These are phyloP conservation scores for Acanthisitta chloris DNA, from an alignment of 2,113 vertebrate species.

Conservation along the genomic window DNA sequence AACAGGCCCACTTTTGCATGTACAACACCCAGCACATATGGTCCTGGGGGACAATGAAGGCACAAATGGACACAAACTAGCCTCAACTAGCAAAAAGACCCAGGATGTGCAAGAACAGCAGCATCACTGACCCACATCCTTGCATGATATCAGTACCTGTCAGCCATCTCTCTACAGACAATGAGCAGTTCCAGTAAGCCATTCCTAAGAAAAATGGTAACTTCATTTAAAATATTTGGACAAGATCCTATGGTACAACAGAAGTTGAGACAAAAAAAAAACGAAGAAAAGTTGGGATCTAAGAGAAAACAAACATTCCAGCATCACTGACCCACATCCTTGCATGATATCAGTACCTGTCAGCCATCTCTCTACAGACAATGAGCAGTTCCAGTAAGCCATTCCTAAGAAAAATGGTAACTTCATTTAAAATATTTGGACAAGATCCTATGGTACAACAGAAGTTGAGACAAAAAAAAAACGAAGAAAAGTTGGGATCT, in stretches of 20 bases:
- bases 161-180: not conserved
- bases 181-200: not conserved
- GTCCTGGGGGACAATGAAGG: not conserved
- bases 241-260: not conserved
- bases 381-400: not conserved
- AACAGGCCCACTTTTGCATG: not conserved
- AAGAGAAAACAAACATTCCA: too few relatives aligned
- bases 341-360: not conserved
- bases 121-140: not conserved
- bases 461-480: too few relatives aligned
- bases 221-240: not conserved
- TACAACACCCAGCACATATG: accelerated
- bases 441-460: not conserved
- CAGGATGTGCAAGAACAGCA: not conserved
- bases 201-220: not conserved
- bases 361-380: not conserved
- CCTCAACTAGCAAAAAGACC: not conserved
- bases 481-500: not conserved
- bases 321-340: not conserved
- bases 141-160: not conserved
- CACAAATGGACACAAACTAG: not conserved
- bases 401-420: not conserved
- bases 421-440: not conserved
- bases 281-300: not conserved
- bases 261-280: too few relatives aligned